Conservation (phyloP, 2,797 vertebrate species). For the Channa striata region DNA sequence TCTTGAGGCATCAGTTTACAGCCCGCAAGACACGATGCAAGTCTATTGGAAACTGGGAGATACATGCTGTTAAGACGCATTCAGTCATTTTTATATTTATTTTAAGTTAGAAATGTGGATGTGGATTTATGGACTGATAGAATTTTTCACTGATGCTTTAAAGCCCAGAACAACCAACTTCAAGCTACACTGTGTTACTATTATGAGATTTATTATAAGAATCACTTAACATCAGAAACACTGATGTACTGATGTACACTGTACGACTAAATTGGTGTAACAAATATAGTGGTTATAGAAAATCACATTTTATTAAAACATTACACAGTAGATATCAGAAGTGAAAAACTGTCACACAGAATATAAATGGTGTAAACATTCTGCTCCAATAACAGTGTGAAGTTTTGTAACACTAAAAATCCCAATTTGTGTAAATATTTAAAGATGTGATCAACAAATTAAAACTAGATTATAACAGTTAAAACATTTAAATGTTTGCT, state of each 20-base stretch:
- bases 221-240: too few species aligned
- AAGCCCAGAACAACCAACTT: too few species aligned
- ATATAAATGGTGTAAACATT: neutral
- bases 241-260: too few species aligned
- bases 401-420: neutral
- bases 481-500: neutral
- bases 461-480: neutral
- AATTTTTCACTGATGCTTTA: too few species aligned
- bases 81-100: too few species aligned
- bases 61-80: too few species aligned
- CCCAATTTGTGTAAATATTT: neutral
- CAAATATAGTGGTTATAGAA: neutral
- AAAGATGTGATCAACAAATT: conserved; percentile 12
- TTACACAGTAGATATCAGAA: conserved; percentile 6
- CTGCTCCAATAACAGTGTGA: neutral
- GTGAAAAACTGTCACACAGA: neutral
- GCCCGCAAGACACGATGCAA: conserved; percentile 44
- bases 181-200: too few species aligned
- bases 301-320: conserved; percentile 24
- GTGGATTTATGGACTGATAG: too few species aligned
- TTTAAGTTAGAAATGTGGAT: too few species aligned
- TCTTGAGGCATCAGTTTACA: conserved; percentile 54
- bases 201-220: too few species aligned
- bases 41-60: conserved; percentile 12
- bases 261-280: too few species aligned